Conservation (phyloP, 2,888 invertebrate genomes). For the Mycalesis mineus region DNA sequence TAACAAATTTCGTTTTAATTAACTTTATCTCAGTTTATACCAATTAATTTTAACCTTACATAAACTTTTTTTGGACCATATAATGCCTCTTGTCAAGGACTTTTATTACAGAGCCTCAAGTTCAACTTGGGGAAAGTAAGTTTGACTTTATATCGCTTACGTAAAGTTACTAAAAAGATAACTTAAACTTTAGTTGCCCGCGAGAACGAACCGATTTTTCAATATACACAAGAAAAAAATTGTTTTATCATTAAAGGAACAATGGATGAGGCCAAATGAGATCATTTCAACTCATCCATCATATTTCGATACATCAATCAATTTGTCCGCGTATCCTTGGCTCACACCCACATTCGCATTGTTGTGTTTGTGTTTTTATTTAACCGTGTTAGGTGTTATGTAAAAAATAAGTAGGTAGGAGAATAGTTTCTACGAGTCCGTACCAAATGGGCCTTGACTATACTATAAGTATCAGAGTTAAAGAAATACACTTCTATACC, state of each 20-base stretch:
- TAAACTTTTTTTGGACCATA: too few relatives aligned
- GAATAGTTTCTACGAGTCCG: not conserved
- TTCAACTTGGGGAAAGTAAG: too few relatives aligned
- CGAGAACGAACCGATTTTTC: slow-evolving; percentile 1
- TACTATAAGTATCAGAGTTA: too few relatives aligned
- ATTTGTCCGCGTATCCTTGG: slow-evolving; percentile 43
- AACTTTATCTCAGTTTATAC: too few relatives aligned
- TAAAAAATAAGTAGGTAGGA: slow-evolving; percentile 1
- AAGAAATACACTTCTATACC: too few relatives aligned
- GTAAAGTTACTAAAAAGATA: too few relatives aligned
- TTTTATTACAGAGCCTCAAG: too few relatives aligned
- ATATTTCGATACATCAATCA: slow-evolving; percentile 69
- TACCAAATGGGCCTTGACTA: too few relatives aligned
- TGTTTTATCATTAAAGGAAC: slow-evolving; percentile 34
- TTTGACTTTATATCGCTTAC: too few relatives aligned
- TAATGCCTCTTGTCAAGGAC: too few relatives aligned
- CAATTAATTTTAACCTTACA: too few relatives aligned
- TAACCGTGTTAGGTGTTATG: slow-evolving; percentile 13
- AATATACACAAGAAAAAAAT: slow-evolving; percentile 12
- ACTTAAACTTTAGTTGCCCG: not conserved
- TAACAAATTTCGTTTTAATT: too few relatives aligned
- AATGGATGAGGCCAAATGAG: slow-evolving; percentile 64
- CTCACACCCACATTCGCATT: slow-evolving; percentile 35
- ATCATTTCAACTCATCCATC: slow-evolving; percentile 61
- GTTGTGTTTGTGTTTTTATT: slow-evolving; percentile 14